Base-by-base conservation (phyloP, 2,113 vertebrate genomes). In the Brienomyrus brachyistius region DNA sequence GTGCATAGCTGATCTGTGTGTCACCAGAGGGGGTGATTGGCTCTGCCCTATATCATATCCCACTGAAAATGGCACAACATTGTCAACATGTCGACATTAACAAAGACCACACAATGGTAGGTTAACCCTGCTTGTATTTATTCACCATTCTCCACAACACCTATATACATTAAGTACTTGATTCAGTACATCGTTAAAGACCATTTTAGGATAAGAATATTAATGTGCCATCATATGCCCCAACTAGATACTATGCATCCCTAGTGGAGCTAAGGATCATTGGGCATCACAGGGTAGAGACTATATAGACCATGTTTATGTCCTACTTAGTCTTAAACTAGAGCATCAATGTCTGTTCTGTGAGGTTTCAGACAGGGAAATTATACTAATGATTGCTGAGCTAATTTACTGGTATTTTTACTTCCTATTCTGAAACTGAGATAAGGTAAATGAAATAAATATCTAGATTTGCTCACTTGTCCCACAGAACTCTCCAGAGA, bases 81-180 rank as follows among this genome's bases (percentile, higher is more conserved):
- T 11, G 62, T 31, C 13, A 31, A 9, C 21, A n/a, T 54, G 50
- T 51, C 11, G 4, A 40, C 27, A 52, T 54, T 51, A 52, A 31
- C 23, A 50, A 52, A 51, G 21, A 54, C 51, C 85, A 87, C 11
- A 54, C 27, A 87, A 19, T 7, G 50, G 31, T 48, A 70, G 27
- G 23, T 88, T 43, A 80, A 89, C 48, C n/a, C 47, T 47, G 70
- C 27, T 40, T 54, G 47, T 52, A 40, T 89, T 89, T 80, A 89
- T 89, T 89, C 48, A 35, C 4, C 10, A 80, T 89, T 89, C 48
- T 89, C 66, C n/a, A 80, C 52, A 15, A 52, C 70, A 80, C 27
- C 88, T 35, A 35, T 80, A 80, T 52, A 89, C 88, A 89, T 21
- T 80, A 52, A 80, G 43, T 77, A 89, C 88, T 89, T 82, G 17